Evolutionary conservation across 2,888 invertebrate species (phyloP), one percentile per base, ranked within the genome.

Genomic region (Tenthredo amoena): DNA sequence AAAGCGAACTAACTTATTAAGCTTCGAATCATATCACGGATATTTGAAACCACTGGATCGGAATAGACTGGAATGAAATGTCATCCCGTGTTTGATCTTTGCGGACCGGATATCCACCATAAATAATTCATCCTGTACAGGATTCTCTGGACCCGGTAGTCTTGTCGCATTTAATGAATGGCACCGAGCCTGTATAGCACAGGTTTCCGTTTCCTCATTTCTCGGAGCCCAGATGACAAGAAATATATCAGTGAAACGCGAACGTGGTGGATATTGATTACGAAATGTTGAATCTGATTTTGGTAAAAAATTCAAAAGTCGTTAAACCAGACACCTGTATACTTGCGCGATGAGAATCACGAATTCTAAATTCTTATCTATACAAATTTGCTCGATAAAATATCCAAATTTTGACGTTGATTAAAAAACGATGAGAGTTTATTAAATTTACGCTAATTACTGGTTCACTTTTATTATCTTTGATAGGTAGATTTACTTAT

Each of bases 1-100:
- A 85, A 86, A 86, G 87, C 26, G 47, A 83, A 47, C 68, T 65
- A 68, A 77, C 81, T 85, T 85, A 85, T 85, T 82, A 85, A 82
- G 47, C 82, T 81, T 79, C 79, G 34, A 81, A 65, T 79, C 65
- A 50, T 81, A 76, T 85, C 85, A 68, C 72, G 82, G 85, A 82
- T 82, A 82, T 85, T 85, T 43, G 71, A 72, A 81, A 68, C 43
- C 85, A 34, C 71, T 82, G 85, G 81, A n/a, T 81, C 72, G 85
- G 85, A 85, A 85, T 43, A 68, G 81, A 50, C 81, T 50, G 81
- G 34, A 85, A 85, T 85, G 85, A 85, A 85, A 85, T 55, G 85
- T 85, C 85, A 71, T n/a, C 26, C 81, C 82, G 40, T 65, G 81
- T 85, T 82, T 55, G 83, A 47, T 71, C 83, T 83, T 47, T 12